Evolutionary conservation across 2,888 invertebrate genomes (phyloP).

Genomic region (Trissolcus japonicus): DNA sequence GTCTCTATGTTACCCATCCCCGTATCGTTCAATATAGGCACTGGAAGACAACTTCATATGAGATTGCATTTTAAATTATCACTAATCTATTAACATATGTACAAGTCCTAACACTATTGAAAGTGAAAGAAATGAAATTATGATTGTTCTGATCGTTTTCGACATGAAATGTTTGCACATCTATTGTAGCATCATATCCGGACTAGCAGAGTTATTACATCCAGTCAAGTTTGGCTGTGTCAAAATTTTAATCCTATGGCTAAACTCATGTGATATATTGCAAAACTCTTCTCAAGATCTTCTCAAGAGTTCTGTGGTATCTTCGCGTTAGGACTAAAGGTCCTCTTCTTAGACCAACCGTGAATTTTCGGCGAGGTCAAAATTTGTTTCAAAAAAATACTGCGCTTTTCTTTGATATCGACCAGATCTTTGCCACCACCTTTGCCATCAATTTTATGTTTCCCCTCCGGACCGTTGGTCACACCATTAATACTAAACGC

Average conservation of each 20-base stretch:
- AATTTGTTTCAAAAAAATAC: slow-evolving; percentile 80
- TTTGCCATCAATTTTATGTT: slow-evolving; percentile 14
- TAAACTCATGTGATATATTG: no score
- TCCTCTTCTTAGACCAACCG: slow-evolving; percentile 70
- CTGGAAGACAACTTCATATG: not conserved
- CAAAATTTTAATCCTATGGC: no score
- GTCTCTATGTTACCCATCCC: no score
- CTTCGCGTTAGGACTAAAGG: slow-evolving; percentile 65
- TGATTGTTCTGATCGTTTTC: no score
- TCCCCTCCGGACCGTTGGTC: slow-evolving; percentile 54
- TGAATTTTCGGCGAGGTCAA: slow-evolving; percentile 79
- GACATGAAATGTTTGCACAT: no score
- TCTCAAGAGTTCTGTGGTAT: slow-evolving; percentile 54
- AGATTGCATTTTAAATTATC: not conserved
- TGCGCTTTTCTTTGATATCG: slow-evolving; percentile 78
- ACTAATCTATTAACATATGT: not conserved
- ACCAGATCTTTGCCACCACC: slow-evolving; percentile 53
- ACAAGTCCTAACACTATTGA: no score
- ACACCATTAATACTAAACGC: slow-evolving; percentile 58
- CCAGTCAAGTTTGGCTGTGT: no score
- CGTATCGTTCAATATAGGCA: no score
- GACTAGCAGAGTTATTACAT: no score
- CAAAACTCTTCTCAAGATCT: not conserved
- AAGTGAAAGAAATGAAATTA: no score
- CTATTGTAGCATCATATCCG: no score